Evolutionary conservation across 2,888 invertebrate species (phyloP).

Genomic region (Sesia apiformis): DNA sequence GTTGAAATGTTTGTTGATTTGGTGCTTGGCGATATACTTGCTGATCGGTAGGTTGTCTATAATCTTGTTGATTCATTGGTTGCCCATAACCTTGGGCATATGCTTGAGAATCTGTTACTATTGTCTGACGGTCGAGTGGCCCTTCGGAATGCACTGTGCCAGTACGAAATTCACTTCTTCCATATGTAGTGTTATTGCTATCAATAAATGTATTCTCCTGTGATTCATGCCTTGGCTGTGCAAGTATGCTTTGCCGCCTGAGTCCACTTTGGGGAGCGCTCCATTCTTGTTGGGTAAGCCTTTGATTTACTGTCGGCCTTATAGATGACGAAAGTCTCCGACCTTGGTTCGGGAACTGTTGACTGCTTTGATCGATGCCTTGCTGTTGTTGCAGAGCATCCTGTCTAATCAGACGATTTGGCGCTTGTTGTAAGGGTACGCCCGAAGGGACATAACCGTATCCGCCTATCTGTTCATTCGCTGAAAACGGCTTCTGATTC

Average conservation of each 20-base stretch:
- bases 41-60: constrained; percentile 35
- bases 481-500: constrained; percentile 39
- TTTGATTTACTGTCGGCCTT: constrained; percentile 43
- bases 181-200: constrained; percentile 32
- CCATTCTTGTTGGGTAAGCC: constrained; percentile 49
- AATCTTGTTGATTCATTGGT: constrained; percentile 36
- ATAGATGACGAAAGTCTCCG: constrained; percentile 45
- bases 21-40: constrained; percentile 32
- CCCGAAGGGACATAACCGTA: constrained; percentile 33
- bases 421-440: constrained; percentile 22
- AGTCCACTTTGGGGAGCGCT: constrained; percentile 36
- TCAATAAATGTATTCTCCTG: constrained; percentile 45
- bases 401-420: constrained; percentile 36
- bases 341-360: constrained; percentile 47
- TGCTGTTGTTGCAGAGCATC: constrained; percentile 43
- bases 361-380: constrained; percentile 49
- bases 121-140: constrained; percentile 33
- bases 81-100: constrained; percentile 26
- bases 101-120: constrained; percentile 34
- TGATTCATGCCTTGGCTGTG: constrained; percentile 44
- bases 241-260: constrained; percentile 55
- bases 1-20: constrained; percentile 53
- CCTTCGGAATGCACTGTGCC: constrained; percentile 59
- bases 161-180: constrained; percentile 47
- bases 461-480: constrained; percentile 38